Base-by-base conservation (phyloP, 2,797 vertebrate species). In the Argya squamiceps region DNA sequence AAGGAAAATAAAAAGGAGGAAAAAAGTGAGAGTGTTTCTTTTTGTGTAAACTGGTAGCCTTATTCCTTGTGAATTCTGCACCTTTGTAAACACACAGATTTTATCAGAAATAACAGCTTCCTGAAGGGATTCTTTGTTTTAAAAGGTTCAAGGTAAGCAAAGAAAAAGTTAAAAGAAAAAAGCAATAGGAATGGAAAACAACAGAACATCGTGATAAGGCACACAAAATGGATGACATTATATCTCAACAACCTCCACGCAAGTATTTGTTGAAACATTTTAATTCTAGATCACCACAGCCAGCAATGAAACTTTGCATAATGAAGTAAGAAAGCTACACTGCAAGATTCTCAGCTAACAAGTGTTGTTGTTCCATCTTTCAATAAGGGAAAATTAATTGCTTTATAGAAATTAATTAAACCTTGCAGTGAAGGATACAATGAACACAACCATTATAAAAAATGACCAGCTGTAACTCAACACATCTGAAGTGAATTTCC, bases 41-140 rank as follows among this genome's bases (percentile, higher is more conserved):
- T 70, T 67, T 74, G 74, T 88, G 46, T 60, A 80, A 97, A 75
- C 29, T 49, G 78, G 65, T 91, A 92, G 80, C 44, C 60, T 88
- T 53, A 88, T 74, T 90, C 67, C 39, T 78, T 78, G 34, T 55
- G 64, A 93, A 65, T 74, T 94, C 60, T 87, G 70, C 84, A 62
- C n/a, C 75, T 87, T 88, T 84, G 88, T 55, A 89, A 79, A 92
- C n/a, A 84, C 58, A 87, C 2, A 84, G 32, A 93, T 92, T 94
- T 97, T 96, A 85, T 90, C 83, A 95, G 79, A 96, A 97, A 53
- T 75, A 96, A 94, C 77, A 69, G 78, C 67, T 91, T 94, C 80
- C 85, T 81, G 71, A 73, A 86, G 62, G 41, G 82, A 91, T 58
- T n/a, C 70, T 95, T 94, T 89, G 29, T 90, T 89, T 76, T 92